A percentile compares a stretch with the other conserved stretches of the same genome.
These are phyloP conservation scores for Dipodomys merriami DNA, from an alignment of 2,113 vertebrate genomes.

Conservation along the genomic window DNA sequence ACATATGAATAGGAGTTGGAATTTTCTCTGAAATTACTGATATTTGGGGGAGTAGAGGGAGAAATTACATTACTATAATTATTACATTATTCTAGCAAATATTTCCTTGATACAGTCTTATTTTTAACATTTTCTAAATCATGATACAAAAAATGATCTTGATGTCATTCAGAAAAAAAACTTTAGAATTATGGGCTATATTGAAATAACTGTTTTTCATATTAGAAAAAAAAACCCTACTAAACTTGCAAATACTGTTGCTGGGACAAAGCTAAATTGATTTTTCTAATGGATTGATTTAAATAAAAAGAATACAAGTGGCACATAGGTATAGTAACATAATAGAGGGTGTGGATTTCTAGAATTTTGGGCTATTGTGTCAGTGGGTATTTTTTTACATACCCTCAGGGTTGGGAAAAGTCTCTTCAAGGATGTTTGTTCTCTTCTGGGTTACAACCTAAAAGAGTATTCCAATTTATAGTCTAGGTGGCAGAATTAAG, in stretches of 20 bases:
- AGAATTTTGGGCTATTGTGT: neutral
- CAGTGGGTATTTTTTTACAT: neutral
- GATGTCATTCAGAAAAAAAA: neutral
- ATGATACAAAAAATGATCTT: neutral
- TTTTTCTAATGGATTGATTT: neutral
- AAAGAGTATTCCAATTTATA: neutral
- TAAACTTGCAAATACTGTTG: constrained; percentile 7
- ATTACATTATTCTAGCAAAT: neutral
- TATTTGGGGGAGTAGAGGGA: neutral
- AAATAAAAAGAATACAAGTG: neutral
- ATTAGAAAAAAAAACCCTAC: neutral
- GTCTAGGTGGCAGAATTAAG: neutral
- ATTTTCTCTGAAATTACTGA: constrained; percentile 20
- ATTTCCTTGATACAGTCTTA: constrained; percentile 1
- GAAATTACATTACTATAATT: neutral
- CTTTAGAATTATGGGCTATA: neutral
- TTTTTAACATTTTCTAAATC: neutral
- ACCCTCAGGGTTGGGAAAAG: neutral
- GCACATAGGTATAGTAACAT: neutral
- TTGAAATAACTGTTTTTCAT: constrained; percentile 28
- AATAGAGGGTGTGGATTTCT: neutral
- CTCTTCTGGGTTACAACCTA: neutral
- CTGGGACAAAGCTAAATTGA: neutral
- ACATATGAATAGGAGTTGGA: neutral
- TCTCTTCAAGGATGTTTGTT: neutral